Percentiles rank a stretch among this genome's conserved stretches.
Conservation (phyloP, 2,888 invertebrate genomes). For the Heliconius ismenius region DNA sequence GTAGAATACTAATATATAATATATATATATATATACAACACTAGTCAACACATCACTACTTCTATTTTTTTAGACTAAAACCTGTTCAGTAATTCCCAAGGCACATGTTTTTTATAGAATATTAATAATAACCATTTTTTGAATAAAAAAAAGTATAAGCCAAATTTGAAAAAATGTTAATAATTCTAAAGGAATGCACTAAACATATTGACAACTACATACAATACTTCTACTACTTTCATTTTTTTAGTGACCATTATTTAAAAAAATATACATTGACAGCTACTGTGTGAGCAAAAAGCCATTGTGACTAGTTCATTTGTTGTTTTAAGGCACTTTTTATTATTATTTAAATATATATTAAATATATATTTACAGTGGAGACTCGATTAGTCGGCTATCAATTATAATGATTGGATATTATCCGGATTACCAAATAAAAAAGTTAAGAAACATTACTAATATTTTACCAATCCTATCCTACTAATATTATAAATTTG, state of each 20-base stretch:
- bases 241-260: not conserved
- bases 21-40: slow-evolving; percentile 7
- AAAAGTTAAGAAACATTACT: too few relatives aligned
- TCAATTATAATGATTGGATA: too few relatives aligned
- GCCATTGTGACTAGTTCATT: slow-evolving; percentile 37
- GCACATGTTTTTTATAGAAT: slow-evolving; percentile 1
- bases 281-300: slow-evolving; percentile 22
- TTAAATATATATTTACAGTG: not conserved
- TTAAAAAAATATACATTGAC: not conserved
- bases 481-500: too few relatives aligned
- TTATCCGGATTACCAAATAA: not conserved
- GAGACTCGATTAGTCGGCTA: not conserved
- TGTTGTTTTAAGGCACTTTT: slow-evolving; percentile 39
- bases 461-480: too few relatives aligned
- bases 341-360: not conserved
- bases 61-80: slow-evolving; percentile 8
- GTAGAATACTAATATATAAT: slow-evolving; percentile 26
- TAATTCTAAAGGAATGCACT: not conserved
- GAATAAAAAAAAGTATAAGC: not conserved
- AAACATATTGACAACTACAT: not conserved
- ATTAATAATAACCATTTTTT: not conserved
- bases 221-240: not conserved
- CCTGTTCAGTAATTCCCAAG: slow-evolving; percentile 17
- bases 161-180: not conserved
- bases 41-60: slow-evolving; percentile 5